Conservation (phyloP, 2,888 invertebrate species). For the Trissolcus japonicus region DNA sequence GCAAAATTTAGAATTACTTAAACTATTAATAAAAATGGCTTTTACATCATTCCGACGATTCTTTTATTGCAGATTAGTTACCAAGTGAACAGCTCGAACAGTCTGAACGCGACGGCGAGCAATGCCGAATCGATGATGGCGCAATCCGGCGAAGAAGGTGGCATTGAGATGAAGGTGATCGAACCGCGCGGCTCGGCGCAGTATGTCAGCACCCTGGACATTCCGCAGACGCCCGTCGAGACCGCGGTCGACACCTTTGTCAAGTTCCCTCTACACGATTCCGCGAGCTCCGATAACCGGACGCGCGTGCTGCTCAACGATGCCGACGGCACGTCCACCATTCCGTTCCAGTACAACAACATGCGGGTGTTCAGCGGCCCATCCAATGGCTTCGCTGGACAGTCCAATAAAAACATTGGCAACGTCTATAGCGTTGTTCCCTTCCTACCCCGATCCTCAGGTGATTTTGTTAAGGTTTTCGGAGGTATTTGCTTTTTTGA, state of each 20-base stretch:
- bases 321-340: slow-evolving; percentile 60
- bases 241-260: slow-evolving; percentile 65
- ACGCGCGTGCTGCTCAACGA: slow-evolving; percentile 61
- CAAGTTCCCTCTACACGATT: slow-evolving; percentile 69
- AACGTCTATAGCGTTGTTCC: slow-evolving; percentile 45
- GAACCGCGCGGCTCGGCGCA: slow-evolving; percentile 71
- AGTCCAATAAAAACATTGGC: slow-evolving; percentile 37
- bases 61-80: slow-evolving; percentile 33
- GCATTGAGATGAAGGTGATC: slow-evolving; percentile 75
- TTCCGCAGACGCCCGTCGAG: slow-evolving; percentile 71
- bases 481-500: slow-evolving; percentile 51
- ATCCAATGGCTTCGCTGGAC: slow-evolving; percentile 41
- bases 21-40: no score
- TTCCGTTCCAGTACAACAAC: slow-evolving; percentile 70
- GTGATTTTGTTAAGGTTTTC: slow-evolving; percentile 51
- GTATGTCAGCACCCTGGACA: slow-evolving; percentile 71
- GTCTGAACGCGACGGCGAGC: slow-evolving; percentile 36
- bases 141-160: slow-evolving; percentile 72
- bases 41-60: not conserved
- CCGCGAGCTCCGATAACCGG: slow-evolving; percentile 54
- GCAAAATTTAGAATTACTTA: not conserved
- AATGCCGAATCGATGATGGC: slow-evolving; percentile 62
- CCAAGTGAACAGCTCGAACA: slow-evolving; percentile 38
- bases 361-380: slow-evolving; percentile 53
- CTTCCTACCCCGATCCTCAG: slow-evolving; percentile 35